Evolutionary conservation across 2,113 vertebrate species (phyloP).

Genomic region (Ctenodactylus gundi): DNA sequence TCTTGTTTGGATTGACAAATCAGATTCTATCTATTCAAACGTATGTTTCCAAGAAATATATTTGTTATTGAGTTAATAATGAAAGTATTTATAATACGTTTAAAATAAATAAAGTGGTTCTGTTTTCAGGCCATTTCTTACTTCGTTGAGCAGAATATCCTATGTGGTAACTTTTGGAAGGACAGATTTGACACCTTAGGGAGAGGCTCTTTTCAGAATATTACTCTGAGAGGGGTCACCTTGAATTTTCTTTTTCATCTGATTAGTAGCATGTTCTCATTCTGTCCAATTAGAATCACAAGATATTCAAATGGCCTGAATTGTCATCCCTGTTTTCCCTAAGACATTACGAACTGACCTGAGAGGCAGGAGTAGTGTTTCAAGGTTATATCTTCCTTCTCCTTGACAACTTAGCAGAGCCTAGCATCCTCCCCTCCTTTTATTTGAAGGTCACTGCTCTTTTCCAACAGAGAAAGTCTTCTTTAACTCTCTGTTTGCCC

Average conservation of each 20-base stretch:
- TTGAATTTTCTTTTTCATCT: constrained; percentile 1
- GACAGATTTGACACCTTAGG: background rate
- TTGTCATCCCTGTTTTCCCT: constrained; percentile 23
- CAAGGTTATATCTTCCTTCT: background rate
- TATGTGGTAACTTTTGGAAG: background rate
- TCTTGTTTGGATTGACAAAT: background rate
- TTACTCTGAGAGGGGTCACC: background rate
- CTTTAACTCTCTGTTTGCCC: background rate
- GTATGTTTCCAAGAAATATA: background rate
- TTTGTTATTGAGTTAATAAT: background rate
- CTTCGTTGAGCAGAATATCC: background rate
- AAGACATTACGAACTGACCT: constrained; percentile 9
- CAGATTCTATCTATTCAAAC: background rate
- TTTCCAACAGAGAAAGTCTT: background rate
- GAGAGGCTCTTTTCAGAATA: background rate
- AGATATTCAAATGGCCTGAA: constrained; percentile 28
- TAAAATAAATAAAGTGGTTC: background rate
- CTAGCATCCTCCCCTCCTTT: background rate
- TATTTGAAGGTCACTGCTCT: background rate
- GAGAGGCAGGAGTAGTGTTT: background rate
- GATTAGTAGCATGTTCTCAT: constrained; percentile 16
- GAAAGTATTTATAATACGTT: background rate
- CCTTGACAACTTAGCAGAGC: background rate
- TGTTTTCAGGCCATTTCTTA: background rate
- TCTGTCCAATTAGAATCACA: constrained; percentile 57